Percentiles rank a stretch among this genome's conserved stretches.
Evolutionary conservation across 1,140 invertebrate genomes (phyloP).

Genomic region (Pseudomyrmex flavicornis): DNA sequence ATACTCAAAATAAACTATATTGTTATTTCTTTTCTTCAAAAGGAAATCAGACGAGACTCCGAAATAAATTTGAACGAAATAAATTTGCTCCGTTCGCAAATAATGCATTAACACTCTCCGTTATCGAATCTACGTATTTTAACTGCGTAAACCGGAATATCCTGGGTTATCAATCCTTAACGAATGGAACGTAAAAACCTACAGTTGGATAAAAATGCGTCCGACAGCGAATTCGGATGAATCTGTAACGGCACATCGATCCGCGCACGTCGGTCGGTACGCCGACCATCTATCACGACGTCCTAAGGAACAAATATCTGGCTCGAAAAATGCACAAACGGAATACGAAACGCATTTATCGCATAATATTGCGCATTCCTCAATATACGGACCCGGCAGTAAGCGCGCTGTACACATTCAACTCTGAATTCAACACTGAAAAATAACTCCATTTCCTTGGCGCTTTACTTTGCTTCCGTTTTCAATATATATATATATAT

Average conservation of each 20-base stretch:
- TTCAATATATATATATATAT: constrained; percentile 20
- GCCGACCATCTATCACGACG: background rate
- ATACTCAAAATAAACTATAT: background rate
- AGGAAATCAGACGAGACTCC: background rate
- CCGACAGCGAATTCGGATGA: constrained; percentile 22
- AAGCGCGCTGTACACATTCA: constrained; percentile 38
- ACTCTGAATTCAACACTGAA: constrained; percentile 46
- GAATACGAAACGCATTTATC: constrained; percentile 41
- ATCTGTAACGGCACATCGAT: constrained; percentile 16
- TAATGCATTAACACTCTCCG: background rate
- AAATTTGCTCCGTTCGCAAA: constrained; percentile 5
- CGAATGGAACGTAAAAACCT: constrained; percentile 39
- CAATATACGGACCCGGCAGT: constrained; percentile 22
- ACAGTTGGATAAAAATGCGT: constrained; percentile 15
- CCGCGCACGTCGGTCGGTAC: background rate
- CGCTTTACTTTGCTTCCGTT: constrained; percentile 27
- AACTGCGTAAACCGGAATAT: background rate
- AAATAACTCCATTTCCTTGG: constrained; percentile 47
- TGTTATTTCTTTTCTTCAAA: background rate
- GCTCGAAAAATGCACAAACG: constrained; percentile 2
- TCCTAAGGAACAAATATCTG: constrained; percentile 23
- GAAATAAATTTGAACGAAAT: background rate
- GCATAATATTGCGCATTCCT: constrained; percentile 35
- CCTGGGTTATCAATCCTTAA: background rate
- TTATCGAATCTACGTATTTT: background rate